Percentiles rank a stretch among this genome's conserved stretches.
Evolutionary conservation across 2,113 vertebrate genomes (phyloP).

Genomic region (Tragulus kanchil): DNA sequence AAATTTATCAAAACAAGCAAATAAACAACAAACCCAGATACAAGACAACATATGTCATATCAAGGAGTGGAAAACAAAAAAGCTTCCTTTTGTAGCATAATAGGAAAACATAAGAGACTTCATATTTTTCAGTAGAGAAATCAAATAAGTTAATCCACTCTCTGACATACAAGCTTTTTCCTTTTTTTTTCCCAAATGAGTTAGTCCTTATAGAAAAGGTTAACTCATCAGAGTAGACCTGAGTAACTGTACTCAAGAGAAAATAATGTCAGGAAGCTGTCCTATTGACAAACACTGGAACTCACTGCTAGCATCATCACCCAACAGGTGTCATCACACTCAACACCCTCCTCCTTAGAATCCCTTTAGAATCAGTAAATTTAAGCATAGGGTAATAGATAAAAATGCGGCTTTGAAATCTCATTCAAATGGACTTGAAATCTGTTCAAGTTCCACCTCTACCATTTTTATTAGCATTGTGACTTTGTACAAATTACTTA

Average conservation of each 20-base stretch:
- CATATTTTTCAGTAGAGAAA: not conserved
- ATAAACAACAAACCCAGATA: not conserved
- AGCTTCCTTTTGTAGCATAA: not conserved
- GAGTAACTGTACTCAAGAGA: not conserved
- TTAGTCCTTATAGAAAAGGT: conserved; percentile 9
- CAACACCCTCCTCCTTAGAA: not conserved
- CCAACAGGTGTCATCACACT: not conserved
- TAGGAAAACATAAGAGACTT: conserved; percentile 40
- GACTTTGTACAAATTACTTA: not conserved
- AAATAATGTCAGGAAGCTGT: not conserved
- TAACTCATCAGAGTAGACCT: not conserved
- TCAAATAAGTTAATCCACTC: not conserved
- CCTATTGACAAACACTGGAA: not conserved
- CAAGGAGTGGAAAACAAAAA: conserved; percentile 35
- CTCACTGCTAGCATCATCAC: not conserved
- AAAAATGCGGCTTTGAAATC: not conserved
- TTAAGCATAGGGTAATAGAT: not conserved
- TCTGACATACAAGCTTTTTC: not conserved
- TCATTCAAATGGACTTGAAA: not conserved
- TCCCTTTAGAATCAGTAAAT: not conserved
- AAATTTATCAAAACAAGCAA: not conserved
- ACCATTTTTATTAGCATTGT: not conserved
- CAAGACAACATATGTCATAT: not conserved
- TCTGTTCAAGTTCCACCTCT: not conserved
- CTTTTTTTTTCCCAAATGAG: not conserved